Evolutionary conservation across 1,140 invertebrate species (phyloP), one percentile per base, ranked within the genome.

Genomic region (Bombus fervidus): DNA sequence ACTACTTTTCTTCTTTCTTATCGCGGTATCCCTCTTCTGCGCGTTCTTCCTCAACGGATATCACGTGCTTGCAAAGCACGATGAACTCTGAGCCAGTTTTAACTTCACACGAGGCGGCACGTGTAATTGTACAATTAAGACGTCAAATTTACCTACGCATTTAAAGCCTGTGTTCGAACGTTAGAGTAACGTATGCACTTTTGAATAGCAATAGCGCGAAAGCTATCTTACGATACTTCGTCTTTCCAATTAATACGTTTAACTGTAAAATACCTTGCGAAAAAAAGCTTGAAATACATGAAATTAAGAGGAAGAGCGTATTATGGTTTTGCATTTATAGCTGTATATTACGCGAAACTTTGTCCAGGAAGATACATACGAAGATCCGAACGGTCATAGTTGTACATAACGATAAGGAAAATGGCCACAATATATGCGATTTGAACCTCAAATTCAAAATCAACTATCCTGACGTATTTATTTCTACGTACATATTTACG

Each of bases 1-100:
- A 81, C 72, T 47, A 18, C 83, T 81, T 57, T 91, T 84, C 3
- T 87, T 64, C 66, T 78, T 64, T 15, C 18, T 77, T 10, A 28
- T 66, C 34, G 8, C 31, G 6, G 34, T 59, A 10, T 68, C 41
- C 15, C 18, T 91, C 22, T 15, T 87, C 37, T 76, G 47, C 69
- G 57, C 66, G 13, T 53, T 88, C 25, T 41, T 74, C 15, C 77
- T 80, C 5, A 78, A 72, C 22, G 59, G 37, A 53, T 66, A 31
- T 69, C 64, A 57, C 41, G 22, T 28, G 28, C 15, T 34, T 41
- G 34, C n/a, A 0, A 57, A 66, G 10, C 28, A 81, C 15, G 22
- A 5, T 1, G 43, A 39, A 74, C 31, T 74, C 4, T 72, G 47
- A 79, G 4, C 13, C 10, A 10, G 4, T 15, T n/a, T 13, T 28